phyloP scores from a whole-genome alignment of 2,888 invertebrate species.

The Patella pellucida region DNA sequence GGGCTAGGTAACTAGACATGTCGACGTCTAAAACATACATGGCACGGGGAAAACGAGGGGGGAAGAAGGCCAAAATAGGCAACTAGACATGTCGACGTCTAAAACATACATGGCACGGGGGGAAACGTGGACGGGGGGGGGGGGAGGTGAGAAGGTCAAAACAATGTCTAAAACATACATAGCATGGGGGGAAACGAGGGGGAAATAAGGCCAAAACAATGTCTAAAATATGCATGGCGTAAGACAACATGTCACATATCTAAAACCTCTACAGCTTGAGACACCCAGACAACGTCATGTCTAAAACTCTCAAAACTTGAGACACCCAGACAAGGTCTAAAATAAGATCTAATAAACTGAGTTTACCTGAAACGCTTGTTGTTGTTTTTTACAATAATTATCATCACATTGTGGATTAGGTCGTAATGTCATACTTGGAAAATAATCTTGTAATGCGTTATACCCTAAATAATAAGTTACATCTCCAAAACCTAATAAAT shows the following conservation, averaged over 20 bases:
- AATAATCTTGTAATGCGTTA: slow-evolving; percentile 95
- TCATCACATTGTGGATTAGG: slow-evolving; percentile 95
- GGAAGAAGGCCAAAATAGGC: too few species aligned
- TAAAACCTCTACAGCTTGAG: neutral
- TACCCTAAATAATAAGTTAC: slow-evolving; percentile 96
- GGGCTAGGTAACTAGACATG: too few species aligned
- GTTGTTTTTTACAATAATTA: slow-evolving; percentile 77
- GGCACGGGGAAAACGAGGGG: too few species aligned
- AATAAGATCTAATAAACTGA: neutral
- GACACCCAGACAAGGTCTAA: neutral
- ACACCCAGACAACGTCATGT: neutral
- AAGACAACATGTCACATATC: neutral
- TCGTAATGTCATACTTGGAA: slow-evolving; percentile 91
- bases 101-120: too few species aligned
- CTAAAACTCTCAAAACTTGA: neutral
- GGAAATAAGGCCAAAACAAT: too few species aligned
- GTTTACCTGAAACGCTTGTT: slow-evolving; percentile 69
- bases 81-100: too few species aligned
- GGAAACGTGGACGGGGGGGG: too few species aligned
- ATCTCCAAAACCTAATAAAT: slow-evolving; percentile 89
- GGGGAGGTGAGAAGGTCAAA: too few species aligned
- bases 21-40: too few species aligned
- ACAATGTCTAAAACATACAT: too few species aligned
- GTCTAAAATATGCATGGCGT: too few species aligned
- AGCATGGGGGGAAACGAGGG: too few species aligned